These are phyloP conservation scores for Acholoe squamosa DNA, from an alignment of 2,888 invertebrate genomes.

Conservation along the genomic window DNA sequence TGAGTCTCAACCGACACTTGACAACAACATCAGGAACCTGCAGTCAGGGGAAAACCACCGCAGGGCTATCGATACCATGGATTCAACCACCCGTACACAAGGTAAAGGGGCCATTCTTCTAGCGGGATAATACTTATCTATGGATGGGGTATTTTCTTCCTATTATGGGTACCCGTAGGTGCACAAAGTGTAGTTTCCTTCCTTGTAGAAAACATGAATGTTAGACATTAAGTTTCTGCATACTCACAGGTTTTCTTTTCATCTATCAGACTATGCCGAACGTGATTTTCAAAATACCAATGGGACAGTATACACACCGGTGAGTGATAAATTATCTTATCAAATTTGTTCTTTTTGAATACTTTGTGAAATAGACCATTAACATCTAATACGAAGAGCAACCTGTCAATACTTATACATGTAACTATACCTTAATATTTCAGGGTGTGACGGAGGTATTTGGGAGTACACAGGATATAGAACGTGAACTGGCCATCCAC, in stretches of 20 bases:
- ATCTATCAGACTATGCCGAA: not conserved
- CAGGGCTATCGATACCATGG: not conserved
- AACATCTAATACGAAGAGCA: too few species aligned
- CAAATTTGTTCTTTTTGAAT: too few species aligned
- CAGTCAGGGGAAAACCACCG: not conserved
- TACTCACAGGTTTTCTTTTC: not conserved
- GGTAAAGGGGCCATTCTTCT: not conserved
- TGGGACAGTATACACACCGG: not conserved
- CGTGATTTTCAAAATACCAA: slow-evolving; percentile 9
- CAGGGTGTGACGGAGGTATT: slow-evolving; percentile 36
- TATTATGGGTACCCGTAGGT: too few species aligned
- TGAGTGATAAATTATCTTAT: not conserved
- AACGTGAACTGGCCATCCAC: slow-evolving; percentile 45
- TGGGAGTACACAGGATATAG: slow-evolving; percentile 33
- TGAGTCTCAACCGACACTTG: not conserved
- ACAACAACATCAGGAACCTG: not conserved
- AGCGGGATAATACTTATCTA: too few species aligned
- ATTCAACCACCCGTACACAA: not conserved
- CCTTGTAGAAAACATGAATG: too few species aligned
- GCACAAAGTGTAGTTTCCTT: too few species aligned
- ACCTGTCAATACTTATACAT: too few species aligned
- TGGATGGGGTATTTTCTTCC: too few species aligned
- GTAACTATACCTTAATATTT: too few species aligned
- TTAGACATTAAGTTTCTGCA: too few species aligned
- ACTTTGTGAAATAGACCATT: too few species aligned